These are phyloP conservation scores for Pholis gunnellus DNA, from an alignment of 2,113 vertebrate species.

Conservation along the genomic window DNA sequence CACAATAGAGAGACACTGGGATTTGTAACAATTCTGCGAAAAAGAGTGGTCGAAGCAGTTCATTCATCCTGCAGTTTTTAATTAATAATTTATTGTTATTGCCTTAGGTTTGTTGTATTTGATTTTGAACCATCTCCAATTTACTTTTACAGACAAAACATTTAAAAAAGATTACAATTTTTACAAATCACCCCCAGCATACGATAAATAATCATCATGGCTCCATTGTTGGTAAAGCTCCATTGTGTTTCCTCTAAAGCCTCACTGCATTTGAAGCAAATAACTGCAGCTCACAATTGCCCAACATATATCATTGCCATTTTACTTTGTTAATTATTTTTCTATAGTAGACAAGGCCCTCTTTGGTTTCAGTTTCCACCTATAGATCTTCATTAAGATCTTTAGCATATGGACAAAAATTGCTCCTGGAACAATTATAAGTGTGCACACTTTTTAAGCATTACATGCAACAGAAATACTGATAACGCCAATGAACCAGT, in stretches of 20 bases:
- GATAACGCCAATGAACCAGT: neutral
- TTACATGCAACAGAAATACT: neutral
- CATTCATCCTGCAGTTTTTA: slow-evolving; percentile 15
- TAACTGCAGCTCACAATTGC: slow-evolving; percentile 36
- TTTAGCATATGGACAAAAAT: slow-evolving; percentile 18
- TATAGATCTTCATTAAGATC: slow-evolving; percentile 46
- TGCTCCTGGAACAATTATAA: slow-evolving; percentile 42
- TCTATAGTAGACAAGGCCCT: slow-evolving; percentile 18
- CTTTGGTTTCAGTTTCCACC: slow-evolving; percentile 36
- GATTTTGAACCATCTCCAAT: neutral
- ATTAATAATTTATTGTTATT: slow-evolving; percentile 2
- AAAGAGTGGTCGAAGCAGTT: slow-evolving; percentile 1
- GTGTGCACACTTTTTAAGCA: neutral
- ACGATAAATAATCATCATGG: slow-evolving; percentile 27
- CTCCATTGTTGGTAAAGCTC: slow-evolving; percentile 43
- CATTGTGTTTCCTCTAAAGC: slow-evolving; percentile 62
- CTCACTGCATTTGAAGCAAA: slow-evolving; percentile 39
- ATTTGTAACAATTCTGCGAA: neutral
- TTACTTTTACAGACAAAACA: slow-evolving; percentile 40
- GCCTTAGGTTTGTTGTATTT: slow-evolving; percentile 25
- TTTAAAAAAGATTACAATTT: neutral
- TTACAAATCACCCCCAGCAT: slow-evolving; percentile 14
- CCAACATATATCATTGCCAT: slow-evolving; percentile 45
- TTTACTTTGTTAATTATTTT: slow-evolving; percentile 53
- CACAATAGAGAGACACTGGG: neutral